Evolutionary conservation across 2,113 vertebrate genomes (phyloP), one percentile per base, ranked within the genome.

Genomic region (Tretioscincus oriximinensis): DNA sequence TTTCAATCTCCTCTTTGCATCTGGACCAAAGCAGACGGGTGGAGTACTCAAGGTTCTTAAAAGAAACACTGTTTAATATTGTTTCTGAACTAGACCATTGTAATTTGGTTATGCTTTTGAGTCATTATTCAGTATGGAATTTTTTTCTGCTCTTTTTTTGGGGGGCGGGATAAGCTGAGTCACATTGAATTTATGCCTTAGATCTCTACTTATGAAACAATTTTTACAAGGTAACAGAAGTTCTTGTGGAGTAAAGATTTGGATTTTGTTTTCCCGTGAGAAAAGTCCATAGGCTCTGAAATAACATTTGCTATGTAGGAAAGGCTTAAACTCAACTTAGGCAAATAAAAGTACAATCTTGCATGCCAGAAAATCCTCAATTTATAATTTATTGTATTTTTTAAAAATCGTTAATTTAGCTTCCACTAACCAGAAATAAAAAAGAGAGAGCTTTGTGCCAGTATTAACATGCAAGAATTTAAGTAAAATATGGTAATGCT

Each of bases 191-290:
- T 65, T 47, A 70, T 79, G 60, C 61, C 51, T 79, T 45, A 28
- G 4, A n/a, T 60, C 31, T 79, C 51, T 66, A 28, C 73, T 60
- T 35, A n/a, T 51, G n/a, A 31, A 51, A 12, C 8, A 49, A 24
- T 35, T 66, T 73, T 81, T 73, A 75, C 21, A 76, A 75, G 75
- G 51, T 60, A 61, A 24, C 51, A 76, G 20, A 58, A 78, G 78
- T 72, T 29, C 26, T 79, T 26, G 16, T 26, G 16, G 47, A 84
- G 64, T 78, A 49, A 65, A 67, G 6, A 7, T 28, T 61, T 9
- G 9, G 7, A 0, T 74, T 81, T 71, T 6, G 24, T 51, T 82
- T 87, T 84, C 83, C 72, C 76, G 20, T 84, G 76, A 79, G 80
- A 80, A 82, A 82, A n/a, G 66, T 70, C 54, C 73, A 61, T 35